These are phyloP conservation scores for Eclectus roratus DNA, from an alignment of 2,113 vertebrate species.

Conservation along the genomic window DNA sequence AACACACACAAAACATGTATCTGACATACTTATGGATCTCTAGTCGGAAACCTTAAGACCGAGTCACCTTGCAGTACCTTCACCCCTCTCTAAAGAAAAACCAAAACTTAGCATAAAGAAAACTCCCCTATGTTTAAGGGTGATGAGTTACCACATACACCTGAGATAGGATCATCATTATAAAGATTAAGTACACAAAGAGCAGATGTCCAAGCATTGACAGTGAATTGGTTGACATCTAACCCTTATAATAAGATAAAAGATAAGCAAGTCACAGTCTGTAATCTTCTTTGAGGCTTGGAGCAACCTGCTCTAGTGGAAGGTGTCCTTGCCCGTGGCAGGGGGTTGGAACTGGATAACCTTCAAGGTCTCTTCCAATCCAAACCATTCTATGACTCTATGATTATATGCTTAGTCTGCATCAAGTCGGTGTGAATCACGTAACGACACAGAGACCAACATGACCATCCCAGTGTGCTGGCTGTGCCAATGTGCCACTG, in stretches of 20 bases:
- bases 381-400: too few relatives aligned
- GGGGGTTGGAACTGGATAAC: too few relatives aligned
- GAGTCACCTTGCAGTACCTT: background rate
- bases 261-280: background rate
- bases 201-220: background rate
- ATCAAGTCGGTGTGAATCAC: background rate
- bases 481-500: background rate
- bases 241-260: background rate
- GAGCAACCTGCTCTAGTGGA: background rate
- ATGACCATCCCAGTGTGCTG: rapidly evolving
- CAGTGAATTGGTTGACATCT: background rate
- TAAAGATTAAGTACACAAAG: background rate
- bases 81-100: background rate
- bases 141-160: background rate
- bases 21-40: background rate
- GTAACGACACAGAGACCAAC: background rate
- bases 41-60: background rate
- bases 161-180: background rate
- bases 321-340: background rate
- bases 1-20: rapidly evolving
- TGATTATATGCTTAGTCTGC: background rate
- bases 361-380: too few relatives aligned
- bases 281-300: background rate
- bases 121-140: background rate
- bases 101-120: background rate